A percentile compares a stretch with the other conserved stretches of the same genome.
These are phyloP conservation scores for Anseranas semipalmata DNA, from an alignment of 2,113 vertebrate species.

Conservation along the genomic window DNA sequence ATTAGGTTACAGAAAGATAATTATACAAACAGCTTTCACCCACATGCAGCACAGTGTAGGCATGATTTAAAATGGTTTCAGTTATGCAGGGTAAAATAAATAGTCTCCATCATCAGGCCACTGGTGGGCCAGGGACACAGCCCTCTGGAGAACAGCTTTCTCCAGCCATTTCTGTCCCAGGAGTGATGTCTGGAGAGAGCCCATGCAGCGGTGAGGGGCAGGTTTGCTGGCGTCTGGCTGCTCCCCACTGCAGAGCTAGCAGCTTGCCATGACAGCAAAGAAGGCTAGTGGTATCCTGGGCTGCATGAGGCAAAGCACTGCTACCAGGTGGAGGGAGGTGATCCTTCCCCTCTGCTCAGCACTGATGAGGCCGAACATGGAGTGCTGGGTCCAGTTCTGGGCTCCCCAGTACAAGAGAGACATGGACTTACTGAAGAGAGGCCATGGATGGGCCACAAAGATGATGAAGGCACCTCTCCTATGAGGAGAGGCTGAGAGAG, in stretches of 20 bases:
- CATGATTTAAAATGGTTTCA: not conserved
- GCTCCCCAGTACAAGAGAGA: not conserved
- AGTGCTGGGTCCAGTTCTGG: not conserved
- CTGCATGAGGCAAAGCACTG: not conserved
- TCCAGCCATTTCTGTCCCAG: not conserved
- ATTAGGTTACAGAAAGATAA: slow-evolving; percentile 23
- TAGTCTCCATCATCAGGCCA: not conserved
- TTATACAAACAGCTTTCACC: not conserved
- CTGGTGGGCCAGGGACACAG: accelerated
- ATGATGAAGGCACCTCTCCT: not conserved
- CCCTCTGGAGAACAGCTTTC: not conserved
- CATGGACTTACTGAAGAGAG: not conserved
- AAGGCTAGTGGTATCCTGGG: not conserved
- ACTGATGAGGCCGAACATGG: not conserved
- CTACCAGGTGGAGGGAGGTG: no score
- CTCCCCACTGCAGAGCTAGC: not conserved
- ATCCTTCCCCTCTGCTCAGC: not conserved
- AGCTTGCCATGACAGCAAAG: not conserved
- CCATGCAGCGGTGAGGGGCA: accelerated
- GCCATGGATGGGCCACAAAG: not conserved
- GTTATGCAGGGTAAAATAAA: not conserved
- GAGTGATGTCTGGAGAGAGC: not conserved
- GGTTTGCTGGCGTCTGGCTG: not conserved
- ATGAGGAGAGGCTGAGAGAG: not conserved
- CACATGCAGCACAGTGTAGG: not conserved